A percentile compares a stretch with the other conserved stretches of the same genome.
Evolutionary conservation across 2,888 invertebrate species (phyloP).

Genomic region (Gibbula magus): DNA sequence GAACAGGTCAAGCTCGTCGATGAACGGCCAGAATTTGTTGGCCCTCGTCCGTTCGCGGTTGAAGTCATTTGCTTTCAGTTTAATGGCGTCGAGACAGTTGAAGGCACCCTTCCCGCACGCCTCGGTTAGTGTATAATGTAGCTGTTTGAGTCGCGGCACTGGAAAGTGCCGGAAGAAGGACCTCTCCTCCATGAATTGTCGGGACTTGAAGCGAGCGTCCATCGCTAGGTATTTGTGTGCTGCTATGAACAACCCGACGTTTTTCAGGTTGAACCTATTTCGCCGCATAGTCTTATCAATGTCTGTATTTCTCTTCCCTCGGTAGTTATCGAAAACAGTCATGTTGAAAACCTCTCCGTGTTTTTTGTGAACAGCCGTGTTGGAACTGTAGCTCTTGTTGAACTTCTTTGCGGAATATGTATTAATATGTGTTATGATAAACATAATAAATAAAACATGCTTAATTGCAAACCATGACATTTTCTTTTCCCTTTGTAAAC

Average conservation of each 20-base stretch:
- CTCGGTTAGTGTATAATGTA: slow-evolving; percentile 36
- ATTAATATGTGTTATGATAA: too few relatives aligned
- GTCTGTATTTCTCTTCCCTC: background rate
- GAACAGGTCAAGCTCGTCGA: slow-evolving; percentile 48
- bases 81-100: slow-evolving; percentile 47
- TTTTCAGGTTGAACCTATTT: background rate
- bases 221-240: slow-evolving; percentile 54
- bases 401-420: too few relatives aligned
- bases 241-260: slow-evolving; percentile 50
- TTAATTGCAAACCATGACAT: too few relatives aligned
- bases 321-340: too few relatives aligned
- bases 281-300: background rate
- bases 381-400: too few relatives aligned
- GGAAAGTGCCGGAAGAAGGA: slow-evolving; percentile 58
- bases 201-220: slow-evolving; percentile 44
- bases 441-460: too few relatives aligned
- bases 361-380: too few relatives aligned
- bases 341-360: too few relatives aligned
- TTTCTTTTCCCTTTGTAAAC: too few relatives aligned
- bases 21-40: slow-evolving; percentile 39
- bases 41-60: background rate
- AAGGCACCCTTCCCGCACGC: slow-evolving; percentile 46
- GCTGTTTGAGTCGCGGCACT: slow-evolving; percentile 46
- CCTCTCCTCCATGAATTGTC: slow-evolving; percentile 36
- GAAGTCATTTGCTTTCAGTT: slow-evolving; percentile 30